These are phyloP conservation scores for Bos javanicus DNA, from an alignment of 2,113 vertebrate species.

Conservation along the genomic window DNA sequence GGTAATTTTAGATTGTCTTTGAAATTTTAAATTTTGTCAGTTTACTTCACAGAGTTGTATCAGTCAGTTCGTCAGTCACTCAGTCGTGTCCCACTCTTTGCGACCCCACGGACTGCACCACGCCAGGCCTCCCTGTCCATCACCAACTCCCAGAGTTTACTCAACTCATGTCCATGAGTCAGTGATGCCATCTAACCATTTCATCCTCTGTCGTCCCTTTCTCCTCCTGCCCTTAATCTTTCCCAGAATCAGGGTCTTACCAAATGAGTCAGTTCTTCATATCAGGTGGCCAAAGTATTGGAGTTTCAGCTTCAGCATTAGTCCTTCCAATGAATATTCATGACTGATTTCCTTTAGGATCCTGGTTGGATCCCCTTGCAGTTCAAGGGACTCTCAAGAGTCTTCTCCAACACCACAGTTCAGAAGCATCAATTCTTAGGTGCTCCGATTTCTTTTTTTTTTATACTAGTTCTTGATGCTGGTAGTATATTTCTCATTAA, in stretches of 20 bases:
- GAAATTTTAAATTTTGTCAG: not conserved
- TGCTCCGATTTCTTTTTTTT: not conserved
- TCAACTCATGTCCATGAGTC: not conserved
- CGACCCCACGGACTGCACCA: fast-evolving
- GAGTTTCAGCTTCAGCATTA: not conserved
- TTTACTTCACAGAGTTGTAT: not conserved
- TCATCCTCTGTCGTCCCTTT: not conserved
- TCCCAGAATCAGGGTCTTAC: not conserved
- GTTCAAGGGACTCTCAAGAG: not conserved
- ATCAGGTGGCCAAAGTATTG: not conserved
- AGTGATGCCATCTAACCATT: not conserved
- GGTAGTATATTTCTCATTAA: no score
- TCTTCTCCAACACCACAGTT: not conserved
- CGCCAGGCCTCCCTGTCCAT: not conserved
- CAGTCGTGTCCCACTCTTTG: not conserved
- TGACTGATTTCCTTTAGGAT: not conserved
- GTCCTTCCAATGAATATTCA: not conserved
- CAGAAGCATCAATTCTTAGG: not conserved
- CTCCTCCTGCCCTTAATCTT: not conserved
- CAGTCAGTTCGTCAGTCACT: not conserved
- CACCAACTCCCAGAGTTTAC: not conserved
- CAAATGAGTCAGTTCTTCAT: not conserved
- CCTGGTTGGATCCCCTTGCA: not conserved
- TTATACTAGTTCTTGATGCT: no score
- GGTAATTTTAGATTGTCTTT: not conserved